Evolutionary conservation across 1,140 invertebrate genomes (phyloP).

Genomic region (Pseudomyrmex pallidus): DNA sequence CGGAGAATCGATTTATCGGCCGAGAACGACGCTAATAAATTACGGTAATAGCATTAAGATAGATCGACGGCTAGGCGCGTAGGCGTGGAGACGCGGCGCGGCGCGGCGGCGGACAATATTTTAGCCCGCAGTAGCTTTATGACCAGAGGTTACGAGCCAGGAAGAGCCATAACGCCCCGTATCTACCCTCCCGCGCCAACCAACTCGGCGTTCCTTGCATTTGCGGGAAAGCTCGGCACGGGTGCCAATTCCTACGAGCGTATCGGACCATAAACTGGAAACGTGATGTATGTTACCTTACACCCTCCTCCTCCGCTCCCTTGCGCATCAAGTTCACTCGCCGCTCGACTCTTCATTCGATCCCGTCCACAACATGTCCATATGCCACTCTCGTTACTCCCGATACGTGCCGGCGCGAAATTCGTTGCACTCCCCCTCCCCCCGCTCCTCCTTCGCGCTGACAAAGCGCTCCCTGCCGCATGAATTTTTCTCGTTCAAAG

Average conservation of each 20-base stretch:
- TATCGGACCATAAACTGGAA: conserved; percentile 81
- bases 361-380: conserved; percentile 10
- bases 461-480: conserved; percentile 18
- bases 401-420: conserved; percentile 50
- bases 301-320: conserved; percentile 40
- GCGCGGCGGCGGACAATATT: conserved; percentile 80
- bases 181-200: conserved; percentile 65
- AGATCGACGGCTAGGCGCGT: conserved; percentile 81
- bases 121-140: conserved; percentile 84
- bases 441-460: conserved; percentile 18
- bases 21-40: conserved; percentile 82
- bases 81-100: conserved; percentile 68
- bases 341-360: neutral
- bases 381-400: conserved; percentile 42
- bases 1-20: conserved; percentile 80
- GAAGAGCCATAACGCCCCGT: conserved; percentile 83
- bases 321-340: no score
- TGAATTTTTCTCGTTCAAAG: conserved; percentile 13
- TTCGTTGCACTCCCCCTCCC: conserved; percentile 9
- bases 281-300: conserved; percentile 79
- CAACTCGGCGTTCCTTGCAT: conserved; percentile 67
- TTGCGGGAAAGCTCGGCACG: conserved; percentile 78
- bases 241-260: conserved; percentile 80
- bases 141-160: conserved; percentile 84
- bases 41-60: conserved; percentile 84